phyloP scores from a whole-genome alignment of 2,888 invertebrate genomes.

The Conops quadrifasciatus region DNA sequence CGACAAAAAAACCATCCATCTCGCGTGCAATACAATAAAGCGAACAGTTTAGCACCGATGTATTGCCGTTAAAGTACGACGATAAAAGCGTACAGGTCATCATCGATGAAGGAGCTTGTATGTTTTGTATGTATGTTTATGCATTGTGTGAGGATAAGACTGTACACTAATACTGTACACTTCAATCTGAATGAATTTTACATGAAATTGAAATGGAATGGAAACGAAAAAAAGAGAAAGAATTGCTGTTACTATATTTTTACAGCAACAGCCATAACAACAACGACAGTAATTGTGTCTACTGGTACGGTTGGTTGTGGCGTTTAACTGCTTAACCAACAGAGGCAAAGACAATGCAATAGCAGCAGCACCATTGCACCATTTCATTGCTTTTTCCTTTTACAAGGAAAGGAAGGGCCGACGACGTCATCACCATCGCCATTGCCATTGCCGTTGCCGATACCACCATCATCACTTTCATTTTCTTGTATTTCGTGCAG shows the following conservation, averaged over 20 bases:
- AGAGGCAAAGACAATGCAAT: constrained; percentile 9
- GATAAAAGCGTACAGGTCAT: too few relatives aligned
- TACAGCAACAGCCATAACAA: constrained; percentile 16
- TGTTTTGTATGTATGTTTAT: neutral
- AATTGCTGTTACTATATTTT: neutral
- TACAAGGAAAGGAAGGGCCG: neutral
- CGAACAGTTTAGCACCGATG: too few relatives aligned
- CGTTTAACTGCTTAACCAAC: neutral
- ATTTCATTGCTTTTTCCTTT: constrained; percentile 14
- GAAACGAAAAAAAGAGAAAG: neutral
- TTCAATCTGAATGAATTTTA: constrained; percentile 32
- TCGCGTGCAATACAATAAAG: too few relatives aligned
- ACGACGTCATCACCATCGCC: neutral
- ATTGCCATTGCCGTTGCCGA: neutral
- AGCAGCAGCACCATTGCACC: constrained; percentile 10
- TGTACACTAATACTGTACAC: constrained; percentile 13
- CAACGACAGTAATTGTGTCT: neutral
- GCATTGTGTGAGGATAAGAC: neutral
- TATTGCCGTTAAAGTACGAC: too few relatives aligned
- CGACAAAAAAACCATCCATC: too few relatives aligned
- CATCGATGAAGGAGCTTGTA: too few relatives aligned
- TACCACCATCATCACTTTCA: constrained; percentile 2
- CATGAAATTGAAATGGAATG: constrained; percentile 33
- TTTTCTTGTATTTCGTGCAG: constrained; percentile 11
- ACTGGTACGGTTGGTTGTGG: neutral